Evolutionary conservation across 2,113 vertebrate species (phyloP).

Genomic region (Haliaeetus leucogaster): DNA sequence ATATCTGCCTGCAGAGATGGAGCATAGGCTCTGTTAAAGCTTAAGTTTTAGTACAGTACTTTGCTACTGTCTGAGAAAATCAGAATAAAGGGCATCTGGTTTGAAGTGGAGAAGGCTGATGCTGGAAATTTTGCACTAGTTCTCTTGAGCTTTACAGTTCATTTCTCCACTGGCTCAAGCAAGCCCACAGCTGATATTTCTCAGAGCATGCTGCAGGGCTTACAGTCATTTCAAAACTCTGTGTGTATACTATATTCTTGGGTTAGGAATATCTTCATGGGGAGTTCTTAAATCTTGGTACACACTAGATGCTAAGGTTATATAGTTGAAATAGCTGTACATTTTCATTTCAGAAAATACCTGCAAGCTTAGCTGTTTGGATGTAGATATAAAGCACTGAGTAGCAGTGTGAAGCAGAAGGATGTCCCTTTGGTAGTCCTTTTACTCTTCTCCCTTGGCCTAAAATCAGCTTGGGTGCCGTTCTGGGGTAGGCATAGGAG

Average conservation of each 20-base stretch:
- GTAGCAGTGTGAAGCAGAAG: not conserved
- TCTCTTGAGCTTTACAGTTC: not conserved
- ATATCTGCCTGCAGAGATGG: not conserved
- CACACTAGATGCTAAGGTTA: not conserved
- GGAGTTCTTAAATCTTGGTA: not conserved
- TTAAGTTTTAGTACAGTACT: not conserved
- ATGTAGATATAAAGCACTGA: not conserved
- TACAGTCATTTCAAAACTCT: not conserved
- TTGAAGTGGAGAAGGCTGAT: not conserved
- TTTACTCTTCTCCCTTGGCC: not conserved
- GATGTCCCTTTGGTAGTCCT: not conserved
- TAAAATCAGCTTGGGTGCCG: slow-evolving; percentile 27
- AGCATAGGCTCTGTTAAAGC: not conserved
- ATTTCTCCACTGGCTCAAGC: not conserved
- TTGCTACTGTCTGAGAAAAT: not conserved
- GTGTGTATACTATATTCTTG: not conserved
- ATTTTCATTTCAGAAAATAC: not conserved
- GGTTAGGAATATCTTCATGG: not conserved
- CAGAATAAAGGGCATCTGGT: not conserved
- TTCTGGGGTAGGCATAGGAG: slow-evolving; percentile 19
- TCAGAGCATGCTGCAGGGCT: not conserved
- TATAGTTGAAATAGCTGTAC: not conserved
- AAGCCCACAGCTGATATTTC: not conserved
- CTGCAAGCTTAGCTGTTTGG: not conserved
- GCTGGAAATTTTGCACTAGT: not conserved